A percentile compares a stretch with the other conserved stretches of the same genome.
Conservation (phyloP, 2,888 invertebrate species). For the Cinara cedri region DNA sequence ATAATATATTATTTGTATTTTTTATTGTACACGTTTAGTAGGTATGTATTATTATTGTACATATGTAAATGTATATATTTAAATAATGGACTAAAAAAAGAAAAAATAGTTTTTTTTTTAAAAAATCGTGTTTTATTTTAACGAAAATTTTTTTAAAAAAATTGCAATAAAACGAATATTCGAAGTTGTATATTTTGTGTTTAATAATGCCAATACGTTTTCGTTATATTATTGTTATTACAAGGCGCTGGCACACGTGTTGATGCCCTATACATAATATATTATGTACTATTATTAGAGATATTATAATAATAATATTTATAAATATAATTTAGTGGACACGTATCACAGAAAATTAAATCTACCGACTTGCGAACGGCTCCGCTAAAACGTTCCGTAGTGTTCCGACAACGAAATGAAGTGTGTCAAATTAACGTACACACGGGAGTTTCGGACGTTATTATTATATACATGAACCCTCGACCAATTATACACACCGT, state of each 20-base stretch:
- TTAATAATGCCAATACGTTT: neutral
- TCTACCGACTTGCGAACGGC: constrained; percentile 39
- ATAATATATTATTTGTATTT: neutral
- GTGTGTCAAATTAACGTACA: neutral
- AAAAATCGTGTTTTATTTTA: neutral
- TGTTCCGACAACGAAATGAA: constrained; percentile 36
- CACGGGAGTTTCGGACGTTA: neutral
- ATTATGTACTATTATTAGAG: constrained; percentile 39
- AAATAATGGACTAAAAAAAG: too few relatives aligned
- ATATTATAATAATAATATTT: constrained; percentile 12
- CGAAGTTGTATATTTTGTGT: neutral
- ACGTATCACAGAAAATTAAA: constrained; percentile 49
- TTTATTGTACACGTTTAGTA: constrained; percentile 13
- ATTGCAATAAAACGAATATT: constrained; percentile 23
- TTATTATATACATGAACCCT: neutral
- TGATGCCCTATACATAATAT: constrained; percentile 31
- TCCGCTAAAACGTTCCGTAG: constrained; percentile 6
- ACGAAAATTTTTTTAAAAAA: neutral
- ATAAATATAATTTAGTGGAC: constrained; percentile 18
- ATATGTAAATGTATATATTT: too few relatives aligned
- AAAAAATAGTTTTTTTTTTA: too few relatives aligned
- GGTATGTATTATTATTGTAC: too few relatives aligned
- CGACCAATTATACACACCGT: constrained; percentile 39
- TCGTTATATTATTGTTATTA: neutral
- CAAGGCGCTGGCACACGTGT: constrained; percentile 22